Evolutionary conservation across 1,140 invertebrate species (phyloP).

Genomic region (Nebria ingens): DNA sequence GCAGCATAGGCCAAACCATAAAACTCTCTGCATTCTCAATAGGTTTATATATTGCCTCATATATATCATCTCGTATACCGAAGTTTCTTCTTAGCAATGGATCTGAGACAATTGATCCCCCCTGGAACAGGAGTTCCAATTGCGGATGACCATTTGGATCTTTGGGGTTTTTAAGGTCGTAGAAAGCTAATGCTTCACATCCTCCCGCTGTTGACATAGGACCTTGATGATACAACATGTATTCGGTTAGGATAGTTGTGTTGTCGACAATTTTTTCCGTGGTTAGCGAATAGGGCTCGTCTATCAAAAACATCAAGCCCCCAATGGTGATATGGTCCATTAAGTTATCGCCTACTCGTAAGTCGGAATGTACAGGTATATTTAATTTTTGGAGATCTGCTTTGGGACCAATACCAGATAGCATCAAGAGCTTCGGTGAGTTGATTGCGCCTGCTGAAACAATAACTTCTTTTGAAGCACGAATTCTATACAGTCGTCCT

Average conservation of each 20-base stretch:
- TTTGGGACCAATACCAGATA: constrained; percentile 67
- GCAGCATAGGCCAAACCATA: constrained; percentile 46
- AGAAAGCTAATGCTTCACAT: constrained; percentile 67
- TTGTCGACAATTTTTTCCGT: constrained; percentile 17
- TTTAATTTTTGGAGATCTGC: constrained; percentile 49
- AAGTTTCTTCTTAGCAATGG: constrained; percentile 31
- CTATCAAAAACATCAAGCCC: constrained; percentile 53
- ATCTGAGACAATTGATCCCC: constrained; percentile 32
- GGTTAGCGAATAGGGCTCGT: constrained; percentile 34
- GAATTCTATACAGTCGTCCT: constrained; percentile 42
- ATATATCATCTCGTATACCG: constrained; percentile 32
- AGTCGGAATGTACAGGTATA: constrained; percentile 55
- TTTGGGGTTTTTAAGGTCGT: constrained; percentile 55
- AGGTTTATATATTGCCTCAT: constrained; percentile 30
- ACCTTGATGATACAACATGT: constrained; percentile 45
- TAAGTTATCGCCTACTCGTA: constrained; percentile 66
- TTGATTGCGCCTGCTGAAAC: constrained; percentile 63
- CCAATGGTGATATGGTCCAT: constrained; percentile 69
- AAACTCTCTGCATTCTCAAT: constrained; percentile 27
- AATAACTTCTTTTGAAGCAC: constrained; percentile 63
- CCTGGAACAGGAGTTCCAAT: constrained; percentile 60
- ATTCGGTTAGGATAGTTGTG: constrained; percentile 31
- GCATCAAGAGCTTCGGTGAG: constrained; percentile 67
- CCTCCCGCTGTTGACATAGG: constrained; percentile 68
- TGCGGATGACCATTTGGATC: constrained; percentile 57